Base-by-base conservation (phyloP, 2,888 invertebrate genomes). In the Keiferia lycopersicella region DNA sequence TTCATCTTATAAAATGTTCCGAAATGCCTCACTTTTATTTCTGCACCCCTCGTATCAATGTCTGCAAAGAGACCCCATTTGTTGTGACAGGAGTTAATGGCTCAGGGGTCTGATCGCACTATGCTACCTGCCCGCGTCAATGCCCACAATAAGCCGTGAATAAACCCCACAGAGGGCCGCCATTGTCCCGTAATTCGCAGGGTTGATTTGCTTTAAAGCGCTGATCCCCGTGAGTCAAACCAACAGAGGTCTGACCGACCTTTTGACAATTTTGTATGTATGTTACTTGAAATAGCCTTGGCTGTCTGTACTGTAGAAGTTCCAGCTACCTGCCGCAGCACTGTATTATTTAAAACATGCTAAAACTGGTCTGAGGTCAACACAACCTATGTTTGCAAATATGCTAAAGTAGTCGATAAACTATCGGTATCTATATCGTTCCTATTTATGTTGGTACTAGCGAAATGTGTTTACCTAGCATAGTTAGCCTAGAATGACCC, bases 31-130 rank as follows among this genome's bases (percentile, higher is more conserved):
- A 51, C 34, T 34, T 34, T 34, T 10, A 11, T 22, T 8, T 12
- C 11, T 66, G 65, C 69, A n/a, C 72, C 83, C 81, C 80, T 78
- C 76, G 74, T 86, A 86, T 87, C 85, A 72, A 77, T 84, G 80
- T 79, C 79, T 80, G 87, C 87, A 87, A 83, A 80, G 76, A 75
- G 76, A 70, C 75, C 74, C 74, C 75, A 71, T 71, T 76, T 88
- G 79, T 90, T 90, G 80, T 91, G 90, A 91, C 90, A 91, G 88
- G 83, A 90, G 90, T 88, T 87, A 90, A 89, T 85, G 77, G 74
- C 41, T 66, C 68, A 66, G 77, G 81, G 81, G 76, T 73, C 74
- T 78, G 79, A 84, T 77, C 75, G 77, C 82, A 83, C 71, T 82
- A 85, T 86, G 83, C 71, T 83, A 86, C 86, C 86, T 86, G 84